Conservation (phyloP, 2,797 vertebrate species). For the Pachyuromys duprasi region DNA sequence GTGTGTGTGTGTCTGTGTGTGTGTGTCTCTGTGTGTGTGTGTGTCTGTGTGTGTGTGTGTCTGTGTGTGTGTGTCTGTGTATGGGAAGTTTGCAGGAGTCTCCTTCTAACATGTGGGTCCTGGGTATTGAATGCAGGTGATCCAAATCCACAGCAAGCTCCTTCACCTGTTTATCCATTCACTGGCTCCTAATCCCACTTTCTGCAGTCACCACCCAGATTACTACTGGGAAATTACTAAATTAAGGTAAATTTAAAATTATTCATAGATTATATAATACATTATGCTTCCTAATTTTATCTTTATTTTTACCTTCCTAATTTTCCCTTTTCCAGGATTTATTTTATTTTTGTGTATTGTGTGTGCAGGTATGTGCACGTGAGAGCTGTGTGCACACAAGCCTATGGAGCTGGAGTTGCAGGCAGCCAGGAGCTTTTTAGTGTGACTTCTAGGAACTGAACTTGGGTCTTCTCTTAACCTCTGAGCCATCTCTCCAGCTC, state of each 20-base stretch:
- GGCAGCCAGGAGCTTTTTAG: too few relatives aligned
- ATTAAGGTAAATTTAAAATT: conserved; percentile 11
- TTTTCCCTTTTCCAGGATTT: not conserved
- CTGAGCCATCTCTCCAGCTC: not conserved
- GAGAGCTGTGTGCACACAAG: not conserved
- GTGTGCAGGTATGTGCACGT: not conserved
- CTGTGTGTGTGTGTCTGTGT: too few relatives aligned
- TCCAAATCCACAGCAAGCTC: too few relatives aligned
- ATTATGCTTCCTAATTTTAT: conserved; percentile 18
- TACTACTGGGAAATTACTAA: conserved; percentile 30
- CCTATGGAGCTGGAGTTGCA: not conserved
- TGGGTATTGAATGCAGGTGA: not conserved
- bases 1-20: not conserved
- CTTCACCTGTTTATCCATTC: not conserved
- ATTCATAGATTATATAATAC: not conserved
- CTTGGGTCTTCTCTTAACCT: not conserved
- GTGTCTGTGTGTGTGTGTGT: not conserved
- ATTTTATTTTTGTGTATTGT: not conserved
- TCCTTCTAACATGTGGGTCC: not conserved
- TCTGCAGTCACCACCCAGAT: not conserved
- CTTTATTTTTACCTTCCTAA: not conserved
- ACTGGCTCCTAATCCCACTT: not conserved
- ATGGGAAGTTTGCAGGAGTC: not conserved
- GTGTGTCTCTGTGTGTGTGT: not conserved
- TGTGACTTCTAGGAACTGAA: not conserved